phyloP scores from a whole-genome alignment of 1,140 invertebrate genomes.

The Leucophenga varia region DNA sequence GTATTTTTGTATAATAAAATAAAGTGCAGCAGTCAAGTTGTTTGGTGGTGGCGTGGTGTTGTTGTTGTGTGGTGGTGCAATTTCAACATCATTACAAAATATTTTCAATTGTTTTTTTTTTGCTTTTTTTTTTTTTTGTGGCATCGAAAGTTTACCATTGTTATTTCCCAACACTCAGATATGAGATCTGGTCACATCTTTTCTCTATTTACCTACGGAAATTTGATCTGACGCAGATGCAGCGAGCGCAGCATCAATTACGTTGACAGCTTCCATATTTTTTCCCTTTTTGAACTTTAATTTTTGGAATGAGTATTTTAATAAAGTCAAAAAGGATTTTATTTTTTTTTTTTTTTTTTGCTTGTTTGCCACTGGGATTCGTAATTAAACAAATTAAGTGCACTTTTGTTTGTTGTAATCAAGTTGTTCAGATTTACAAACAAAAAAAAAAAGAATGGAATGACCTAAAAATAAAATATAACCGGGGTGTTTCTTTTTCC shows the following conservation, averaged over 20 bases:
- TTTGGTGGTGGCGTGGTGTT: slow-evolving; percentile 10
- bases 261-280: slow-evolving; percentile 27
- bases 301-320: slow-evolving; percentile 15
- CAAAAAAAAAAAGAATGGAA: background rate
- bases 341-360: background rate
- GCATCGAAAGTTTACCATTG: no score
- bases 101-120: slow-evolving; percentile 27
- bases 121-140: slow-evolving; percentile 18
- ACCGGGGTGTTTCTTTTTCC: no score
- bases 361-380: slow-evolving; percentile 27
- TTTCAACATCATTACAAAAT: slow-evolving; percentile 38
- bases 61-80: slow-evolving; percentile 30
- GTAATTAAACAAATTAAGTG: slow-evolving; percentile 44
- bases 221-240: no score
- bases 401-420: slow-evolving; percentile 1
- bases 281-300: no score
- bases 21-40: slow-evolving; percentile 27
- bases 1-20: no score
- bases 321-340: slow-evolving; percentile 33
- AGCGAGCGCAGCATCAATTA: slow-evolving; percentile 36
- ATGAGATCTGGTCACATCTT: no score
- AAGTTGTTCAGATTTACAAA: no score
- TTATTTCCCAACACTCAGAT: no score
- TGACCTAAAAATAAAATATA: slow-evolving; percentile 1
- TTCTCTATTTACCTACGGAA: no score